Base-by-base conservation (phyloP, 92 coral and sea anemone genomes). In the Palythoa caribaeorum region DNA sequence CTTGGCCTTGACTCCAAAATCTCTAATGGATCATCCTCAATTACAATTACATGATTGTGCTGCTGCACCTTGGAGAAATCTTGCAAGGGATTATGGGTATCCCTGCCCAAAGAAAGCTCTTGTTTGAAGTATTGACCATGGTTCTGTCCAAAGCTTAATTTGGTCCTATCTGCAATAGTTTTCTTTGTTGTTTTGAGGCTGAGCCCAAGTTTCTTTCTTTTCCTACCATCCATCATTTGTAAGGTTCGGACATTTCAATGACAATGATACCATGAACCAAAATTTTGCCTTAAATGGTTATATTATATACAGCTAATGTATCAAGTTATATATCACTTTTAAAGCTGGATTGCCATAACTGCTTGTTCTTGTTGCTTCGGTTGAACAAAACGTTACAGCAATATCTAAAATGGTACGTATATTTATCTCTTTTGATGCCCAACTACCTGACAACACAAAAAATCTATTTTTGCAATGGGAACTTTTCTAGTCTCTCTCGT, bases 141-240 rank as follows among this genome's bases (percentile, higher is more conserved):
- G 66, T 44, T 47, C 54, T 62, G 57, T 9, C 74, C 74, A 1
- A 39, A 48, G 20, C 38, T 38, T 66, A 62, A 9, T 62, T 62
- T 80, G 44, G n/a, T 80, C 73, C 59, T 19, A 50, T 80, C 69
- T 47, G n/a, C 60, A 47, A 40, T 36, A 8, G 28, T 66, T 69
- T 81, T 81, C 86, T 81, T 81, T 65, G 73, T 38, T 50, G 86
- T 66, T 37, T 81, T 81, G 15, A 81, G 86, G 37, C 86, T 81
- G 19, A 81, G 62, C 44, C 76, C 86, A 68, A 81, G 48, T 47
- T 66, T 81, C 39, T 81, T 81, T 21, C 86, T 81, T 81, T 81
- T 81, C 76, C 48, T 81, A 4, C 21, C 63, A 68, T 81, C 86
- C 86, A 81, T 81, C 76, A 76, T 52, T 76, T 13, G 48, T 21